Conservation (phyloP, 1,140 invertebrate genomes). For the Bombus pascuorum region DNA sequence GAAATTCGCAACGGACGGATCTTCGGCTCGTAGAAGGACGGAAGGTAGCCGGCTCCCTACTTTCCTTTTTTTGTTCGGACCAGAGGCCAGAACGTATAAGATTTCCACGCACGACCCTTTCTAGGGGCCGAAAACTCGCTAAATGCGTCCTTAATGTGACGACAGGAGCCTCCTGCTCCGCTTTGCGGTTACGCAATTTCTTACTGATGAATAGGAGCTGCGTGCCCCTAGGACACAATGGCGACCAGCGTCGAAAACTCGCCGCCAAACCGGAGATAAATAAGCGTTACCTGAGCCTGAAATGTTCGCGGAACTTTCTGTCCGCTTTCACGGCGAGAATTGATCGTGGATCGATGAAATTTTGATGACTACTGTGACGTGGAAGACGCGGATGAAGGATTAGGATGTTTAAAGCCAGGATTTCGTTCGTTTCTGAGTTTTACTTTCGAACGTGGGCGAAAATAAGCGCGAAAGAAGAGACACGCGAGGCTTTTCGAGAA, state of each 20-base stretch:
- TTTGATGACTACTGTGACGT: neutral
- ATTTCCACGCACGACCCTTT: constrained; percentile 74
- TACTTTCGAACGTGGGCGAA: no score
- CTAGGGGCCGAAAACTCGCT: constrained; percentile 72
- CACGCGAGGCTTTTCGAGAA: no score
- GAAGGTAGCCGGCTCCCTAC: constrained; percentile 23
- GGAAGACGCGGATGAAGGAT: neutral
- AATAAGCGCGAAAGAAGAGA: no score
- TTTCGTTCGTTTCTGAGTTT: neutral
- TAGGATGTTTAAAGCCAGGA: neutral
- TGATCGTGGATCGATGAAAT: neutral
- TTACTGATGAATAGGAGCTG: constrained; percentile 29
- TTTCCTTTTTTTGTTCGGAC: neutral
- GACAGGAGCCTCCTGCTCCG: constrained; percentile 55
- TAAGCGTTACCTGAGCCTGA: neutral
- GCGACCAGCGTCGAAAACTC: neutral
- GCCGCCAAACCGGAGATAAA: neutral
- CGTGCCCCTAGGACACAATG: constrained; percentile 5
- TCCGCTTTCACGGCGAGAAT: neutral
- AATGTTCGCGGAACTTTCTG: neutral
- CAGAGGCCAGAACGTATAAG: constrained; percentile 47
- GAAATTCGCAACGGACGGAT: constrained; percentile 67
- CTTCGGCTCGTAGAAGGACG: constrained; percentile 8
- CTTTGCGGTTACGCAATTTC: constrained; percentile 74
- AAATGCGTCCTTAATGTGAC: constrained; percentile 78